Evolutionary conservation across 1,140 invertebrate genomes (phyloP).

Genomic region (Zaprionus kolodkinae): DNA sequence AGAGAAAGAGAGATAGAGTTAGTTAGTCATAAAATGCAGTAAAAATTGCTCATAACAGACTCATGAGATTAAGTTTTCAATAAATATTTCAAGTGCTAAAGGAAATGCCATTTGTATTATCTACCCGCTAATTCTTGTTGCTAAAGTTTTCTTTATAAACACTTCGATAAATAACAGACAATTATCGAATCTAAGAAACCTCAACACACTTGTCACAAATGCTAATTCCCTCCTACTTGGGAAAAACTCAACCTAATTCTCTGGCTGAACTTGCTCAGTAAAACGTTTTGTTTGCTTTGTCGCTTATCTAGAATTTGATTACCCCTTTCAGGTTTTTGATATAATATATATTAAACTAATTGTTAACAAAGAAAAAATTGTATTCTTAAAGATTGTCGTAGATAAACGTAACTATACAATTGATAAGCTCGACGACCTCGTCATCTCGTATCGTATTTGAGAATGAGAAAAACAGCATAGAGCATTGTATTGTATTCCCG

Average conservation of each 20-base stretch:
- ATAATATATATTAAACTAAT: constrained; percentile 21
- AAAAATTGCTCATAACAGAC: constrained; percentile 28
- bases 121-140: constrained; percentile 7
- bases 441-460: constrained; percentile 20
- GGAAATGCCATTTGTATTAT: constrained; percentile 36
- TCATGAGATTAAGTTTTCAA: constrained; percentile 27
- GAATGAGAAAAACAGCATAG: background rate
- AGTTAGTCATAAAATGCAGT: constrained; percentile 21
- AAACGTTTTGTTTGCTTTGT: constrained; percentile 18
- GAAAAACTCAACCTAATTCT: background rate
- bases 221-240: constrained; percentile 7
- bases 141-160: constrained; percentile 6
- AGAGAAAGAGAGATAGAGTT: constrained; percentile 15
- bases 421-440: constrained; percentile 43
- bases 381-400: background rate
- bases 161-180: constrained; percentile 1
- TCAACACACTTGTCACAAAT: constrained; percentile 9
- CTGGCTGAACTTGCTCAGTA: constrained; percentile 22
- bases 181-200: background rate
- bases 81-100: constrained; percentile 31
- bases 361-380: constrained; percentile 10
- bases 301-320: constrained; percentile 29
- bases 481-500: background rate
- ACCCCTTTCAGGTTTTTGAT: constrained; percentile 21
- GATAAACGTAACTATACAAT: constrained; percentile 27